phyloP scores from a whole-genome alignment of 2,113 vertebrate genomes.

The Ramphastos sulfuratus region DNA sequence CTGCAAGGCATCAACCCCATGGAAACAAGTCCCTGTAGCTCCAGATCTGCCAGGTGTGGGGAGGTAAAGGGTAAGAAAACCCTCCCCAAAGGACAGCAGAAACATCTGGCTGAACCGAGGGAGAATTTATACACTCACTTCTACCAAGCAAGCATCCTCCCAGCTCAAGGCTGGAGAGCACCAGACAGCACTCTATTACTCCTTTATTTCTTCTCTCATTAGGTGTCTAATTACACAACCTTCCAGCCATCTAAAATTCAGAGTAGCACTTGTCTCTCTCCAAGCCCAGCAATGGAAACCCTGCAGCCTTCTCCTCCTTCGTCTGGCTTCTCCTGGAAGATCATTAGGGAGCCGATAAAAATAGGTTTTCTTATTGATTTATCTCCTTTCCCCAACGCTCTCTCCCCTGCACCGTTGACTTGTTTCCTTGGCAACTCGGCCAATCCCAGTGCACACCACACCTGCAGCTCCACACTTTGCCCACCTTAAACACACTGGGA shows the following conservation, averaged over 20 bases:
- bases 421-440: constrained; percentile 78
- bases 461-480: constrained; percentile 33
- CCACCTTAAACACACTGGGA: too few relatives aligned
- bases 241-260: constrained; percentile 5
- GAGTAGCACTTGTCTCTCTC: not conserved
- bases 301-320: constrained; percentile 36
- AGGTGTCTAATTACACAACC: constrained; percentile 25
- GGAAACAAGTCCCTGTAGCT: not conserved
- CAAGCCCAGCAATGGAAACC: constrained; percentile 33
- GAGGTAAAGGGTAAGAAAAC: not conserved
- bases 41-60: not conserved
- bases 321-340: constrained; percentile 64
- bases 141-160: not conserved
- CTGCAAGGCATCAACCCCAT: accelerated
- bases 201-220: not conserved
- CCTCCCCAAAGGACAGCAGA: not conserved
- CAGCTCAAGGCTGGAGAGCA: not conserved
- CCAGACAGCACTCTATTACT: not conserved
- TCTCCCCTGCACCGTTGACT: constrained; percentile 71
- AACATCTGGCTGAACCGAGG: not conserved
- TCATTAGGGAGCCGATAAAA: constrained; percentile 81
- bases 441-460: constrained; percentile 44
- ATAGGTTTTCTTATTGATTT: constrained; percentile 80
- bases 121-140: not conserved
- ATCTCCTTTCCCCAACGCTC: constrained; percentile 74